A percentile compares a stretch with the other conserved stretches of the same genome.
Evolutionary conservation across 2,113 vertebrate genomes (phyloP).

Genomic region (Vidua macroura): DNA sequence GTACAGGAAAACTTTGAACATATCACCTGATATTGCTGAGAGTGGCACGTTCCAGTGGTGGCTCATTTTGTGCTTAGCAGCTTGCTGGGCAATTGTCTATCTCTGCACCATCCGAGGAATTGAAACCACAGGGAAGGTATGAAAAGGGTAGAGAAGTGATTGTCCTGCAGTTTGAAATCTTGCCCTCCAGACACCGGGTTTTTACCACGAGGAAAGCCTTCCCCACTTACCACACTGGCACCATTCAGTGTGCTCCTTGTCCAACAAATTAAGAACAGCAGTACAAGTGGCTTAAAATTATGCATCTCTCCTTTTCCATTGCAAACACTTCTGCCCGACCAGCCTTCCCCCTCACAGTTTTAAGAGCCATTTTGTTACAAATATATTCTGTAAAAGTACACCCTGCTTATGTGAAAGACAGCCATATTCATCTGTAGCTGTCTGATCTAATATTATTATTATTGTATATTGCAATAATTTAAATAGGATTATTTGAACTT

Average conservation of each 20-base stretch:
- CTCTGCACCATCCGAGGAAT: conserved; percentile 88
- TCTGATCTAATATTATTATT: background rate
- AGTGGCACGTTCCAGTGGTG: conserved; percentile 81
- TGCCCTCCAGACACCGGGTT: background rate
- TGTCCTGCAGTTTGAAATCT: background rate
- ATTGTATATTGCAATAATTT: background rate
- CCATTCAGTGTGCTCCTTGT: background rate
- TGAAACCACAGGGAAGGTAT: conserved; percentile 87
- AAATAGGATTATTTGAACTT: background rate
- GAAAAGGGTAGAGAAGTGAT: background rate
- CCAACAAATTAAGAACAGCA: accelerated
- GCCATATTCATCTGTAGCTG: background rate
- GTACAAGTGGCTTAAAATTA: background rate
- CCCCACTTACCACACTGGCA: background rate
- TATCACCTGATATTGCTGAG: conserved; percentile 71
- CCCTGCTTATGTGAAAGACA: background rate
- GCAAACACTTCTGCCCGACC: background rate
- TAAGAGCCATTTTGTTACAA: background rate
- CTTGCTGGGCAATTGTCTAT: conserved; percentile 83
- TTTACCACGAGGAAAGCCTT: background rate
- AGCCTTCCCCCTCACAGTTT: background rate
- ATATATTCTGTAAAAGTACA: background rate
- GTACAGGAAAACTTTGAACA: conserved; percentile 90
- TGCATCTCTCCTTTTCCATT: background rate
- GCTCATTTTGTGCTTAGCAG: conserved; percentile 79